Evolutionary conservation across 2,888 invertebrate genomes (phyloP).

Genomic region (Zygogramma bicolorata): DNA sequence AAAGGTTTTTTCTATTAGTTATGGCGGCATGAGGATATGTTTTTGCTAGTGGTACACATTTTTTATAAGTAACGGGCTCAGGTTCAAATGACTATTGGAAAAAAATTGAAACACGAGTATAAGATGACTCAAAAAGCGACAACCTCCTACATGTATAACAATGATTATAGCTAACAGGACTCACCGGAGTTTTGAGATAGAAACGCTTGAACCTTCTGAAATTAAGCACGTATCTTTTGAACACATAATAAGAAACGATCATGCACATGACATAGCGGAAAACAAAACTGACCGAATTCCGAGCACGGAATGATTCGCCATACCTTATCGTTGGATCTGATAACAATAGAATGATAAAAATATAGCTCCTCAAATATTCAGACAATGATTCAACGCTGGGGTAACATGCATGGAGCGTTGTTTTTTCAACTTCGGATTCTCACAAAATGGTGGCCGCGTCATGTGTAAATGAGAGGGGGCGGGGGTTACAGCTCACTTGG

Average conservation of each 20-base stretch:
- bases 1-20: too few species aligned
- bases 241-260: constrained; percentile 61
- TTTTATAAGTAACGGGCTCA: too few species aligned
- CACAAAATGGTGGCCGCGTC: too few species aligned
- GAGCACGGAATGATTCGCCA: neutral
- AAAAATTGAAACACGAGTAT: too few species aligned
- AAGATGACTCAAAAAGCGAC: too few species aligned
- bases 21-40: too few species aligned
- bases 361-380: neutral
- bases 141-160: neutral
- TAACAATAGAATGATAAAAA: neutral
- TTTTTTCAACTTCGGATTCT: too few species aligned
- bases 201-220: constrained; percentile 58
- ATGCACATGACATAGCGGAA: constrained; percentile 56
- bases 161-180: constrained; percentile 36
- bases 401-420: too few species aligned
- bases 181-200: constrained; percentile 56
- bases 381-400: neutral
- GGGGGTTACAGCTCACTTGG: too few species aligned
- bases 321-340: neutral
- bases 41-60: too few species aligned
- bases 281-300: neutral
- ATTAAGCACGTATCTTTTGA: constrained; percentile 62
- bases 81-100: too few species aligned
- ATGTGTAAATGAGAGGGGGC: too few species aligned